Base-by-base conservation (phyloP, 2,113 vertebrate species). In the Callorhinus ursinus region DNA sequence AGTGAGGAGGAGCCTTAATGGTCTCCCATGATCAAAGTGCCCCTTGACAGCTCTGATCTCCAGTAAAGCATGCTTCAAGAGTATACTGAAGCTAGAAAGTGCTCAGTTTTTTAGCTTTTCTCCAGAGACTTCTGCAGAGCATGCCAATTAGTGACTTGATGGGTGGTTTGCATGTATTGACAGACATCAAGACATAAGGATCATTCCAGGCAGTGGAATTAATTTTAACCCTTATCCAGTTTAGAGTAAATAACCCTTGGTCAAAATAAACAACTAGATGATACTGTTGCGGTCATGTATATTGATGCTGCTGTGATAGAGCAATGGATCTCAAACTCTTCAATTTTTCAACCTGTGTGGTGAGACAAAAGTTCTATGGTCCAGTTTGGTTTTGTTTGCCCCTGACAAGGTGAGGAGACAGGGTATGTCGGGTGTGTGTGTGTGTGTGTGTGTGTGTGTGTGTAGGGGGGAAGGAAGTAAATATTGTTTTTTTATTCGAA, bases 101-200 rank as follows among this genome's bases (percentile, higher is more conserved):
- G 4, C n/a, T 80, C 39, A 33, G 81, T 84, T 76, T 92, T 83
- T 92, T 97, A 87, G 16, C 67, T 76, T 96, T 49, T 86, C 71
- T 88, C 65, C 49, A 74, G 55, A 92, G 74, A 88, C 53, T 90
- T 91, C 81, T 33, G 1, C 11, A 94, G 59, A 96, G 51, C 21
- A 39, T 39, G 28, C 28, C 69, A 90, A 31, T 95, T 93, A 96
- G 65, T 57, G 71, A 88, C 33, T 33, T 82, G 53, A 76, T 90
- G 74, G 42, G 26, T 93, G 14, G 7, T 87, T 95, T 94, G 22
- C 65, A 15, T 80, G 24, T 93, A 36, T 33, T 83, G 71, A 89
- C 59, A 93, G 85, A 86, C 18, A 88, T 53, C 6, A 28, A 53
- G 88, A 83, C 4, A 7, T 31, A 49, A 88, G 55, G 24, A 71